phyloP scores from a whole-genome alignment of 2,888 invertebrate species.

The Pemphredon lugubris region DNA sequence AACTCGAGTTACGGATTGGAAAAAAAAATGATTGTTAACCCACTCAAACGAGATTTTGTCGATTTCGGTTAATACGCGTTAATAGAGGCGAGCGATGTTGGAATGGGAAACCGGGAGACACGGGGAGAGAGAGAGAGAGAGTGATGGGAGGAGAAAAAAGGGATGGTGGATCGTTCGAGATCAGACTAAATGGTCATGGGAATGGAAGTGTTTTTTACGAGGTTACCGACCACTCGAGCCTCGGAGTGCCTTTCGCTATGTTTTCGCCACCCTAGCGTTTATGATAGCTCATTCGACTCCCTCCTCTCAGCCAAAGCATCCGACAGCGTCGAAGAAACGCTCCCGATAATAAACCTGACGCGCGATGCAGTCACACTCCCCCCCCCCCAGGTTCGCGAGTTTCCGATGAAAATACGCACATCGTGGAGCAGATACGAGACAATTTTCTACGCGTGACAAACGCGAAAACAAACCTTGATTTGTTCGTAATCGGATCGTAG shows the following conservation, averaged over 20 bases:
- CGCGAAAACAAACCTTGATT: no score
- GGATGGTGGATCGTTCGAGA: slow-evolving; percentile 15
- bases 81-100: no score
- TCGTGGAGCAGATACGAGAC: background rate
- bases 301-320: slow-evolving; percentile 8
- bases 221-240: slow-evolving; percentile 43
- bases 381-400: background rate
- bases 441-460: no score
- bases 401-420: background rate
- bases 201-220: slow-evolving; percentile 61
- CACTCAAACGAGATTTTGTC: no score
- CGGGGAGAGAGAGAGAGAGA: no score
- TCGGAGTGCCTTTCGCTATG: slow-evolving; percentile 39
- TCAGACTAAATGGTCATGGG: slow-evolving; percentile 51
- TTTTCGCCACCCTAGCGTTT: slow-evolving; percentile 48
- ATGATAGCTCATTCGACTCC: slow-evolving; percentile 38
- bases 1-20: no score
- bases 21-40: no score
- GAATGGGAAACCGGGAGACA: no score
- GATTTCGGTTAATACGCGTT: no score
- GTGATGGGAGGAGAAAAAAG: background rate
- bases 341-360: slow-evolving; percentile 38
- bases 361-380: slow-evolving; percentile 32
- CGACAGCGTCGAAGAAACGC: slow-evolving; percentile 26
- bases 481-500: no score